These are phyloP conservation scores for Catocala fraxini DNA, from an alignment of 2,888 invertebrate species.

Conservation along the genomic window DNA sequence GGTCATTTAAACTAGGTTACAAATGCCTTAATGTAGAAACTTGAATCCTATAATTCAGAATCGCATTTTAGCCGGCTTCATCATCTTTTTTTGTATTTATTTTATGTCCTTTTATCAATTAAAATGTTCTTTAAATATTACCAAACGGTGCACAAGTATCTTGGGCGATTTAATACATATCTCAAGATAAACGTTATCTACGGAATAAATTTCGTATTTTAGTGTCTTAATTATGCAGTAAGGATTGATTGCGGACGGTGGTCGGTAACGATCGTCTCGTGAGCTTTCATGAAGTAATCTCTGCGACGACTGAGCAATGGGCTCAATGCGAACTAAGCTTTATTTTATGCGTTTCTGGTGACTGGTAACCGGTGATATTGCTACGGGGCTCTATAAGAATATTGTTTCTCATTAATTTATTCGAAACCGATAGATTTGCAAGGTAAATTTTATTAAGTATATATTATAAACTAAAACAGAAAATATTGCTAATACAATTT, in stretches of 20 bases:
- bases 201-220: slow-evolving; percentile 61
- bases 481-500: no score
- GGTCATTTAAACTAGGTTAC: slow-evolving; percentile 22
- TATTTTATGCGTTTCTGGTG: slow-evolving; percentile 46
- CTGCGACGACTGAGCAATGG: slow-evolving; percentile 56
- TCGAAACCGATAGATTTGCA: background rate
- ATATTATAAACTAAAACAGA: no score
- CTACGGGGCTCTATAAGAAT: background rate
- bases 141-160: slow-evolving; percentile 11
- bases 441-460: no score
- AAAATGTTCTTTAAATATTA: slow-evolving; percentile 4
- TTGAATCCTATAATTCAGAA: no score
- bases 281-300: slow-evolving; percentile 75
- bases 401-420: background rate
- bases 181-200: slow-evolving; percentile 54
- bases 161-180: slow-evolving; percentile 51
- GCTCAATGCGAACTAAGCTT: slow-evolving; percentile 39
- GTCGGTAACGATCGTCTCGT: slow-evolving; percentile 72
- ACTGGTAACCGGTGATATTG: slow-evolving; percentile 22
- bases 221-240: slow-evolving; percentile 74
- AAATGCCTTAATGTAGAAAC: background rate
- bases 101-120: background rate
- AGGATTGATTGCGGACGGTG: slow-evolving; percentile 74
- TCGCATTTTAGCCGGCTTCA: background rate
- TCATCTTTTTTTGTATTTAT: background rate